Base-by-base conservation (phyloP, 64 coral and sea anemone species). In the Astreopora myriophthalma region DNA sequence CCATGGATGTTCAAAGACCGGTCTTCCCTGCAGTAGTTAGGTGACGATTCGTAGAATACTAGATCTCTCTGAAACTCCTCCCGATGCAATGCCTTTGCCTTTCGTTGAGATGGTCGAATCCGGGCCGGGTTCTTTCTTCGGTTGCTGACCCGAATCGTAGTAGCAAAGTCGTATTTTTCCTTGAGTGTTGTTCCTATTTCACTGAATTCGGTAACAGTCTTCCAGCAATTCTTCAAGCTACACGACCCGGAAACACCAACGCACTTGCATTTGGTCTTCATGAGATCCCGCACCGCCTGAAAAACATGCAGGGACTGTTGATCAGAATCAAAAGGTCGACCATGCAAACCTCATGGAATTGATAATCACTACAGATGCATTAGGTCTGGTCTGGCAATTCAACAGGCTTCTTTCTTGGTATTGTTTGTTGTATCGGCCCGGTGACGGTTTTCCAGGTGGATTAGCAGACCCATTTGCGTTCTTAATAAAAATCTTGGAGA, bases 251-350 rank as follows among this genome's bases (percentile, higher is more conserved):
- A 98, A 4, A 98, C 73, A 1, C 96, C 96, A n/a, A 58, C 76
- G 30, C 96, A 98, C 37, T 92, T 98, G n/a, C 96, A 98, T 39
- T 94, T 98, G n/a, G 92, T 94, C 77, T 94, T 98, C 25, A 85
- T 75, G 36, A 64, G 76, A 24, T 88, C 96, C 44, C 74, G 70
- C 23, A 98, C n/a, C 11, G 80, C 70, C 96, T 98, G 65, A 17
- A 94, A 94, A 76, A 13, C 0, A 75, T 30, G 13, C 12, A n/a
- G n/a, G n/a, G n/a, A n/a, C 17, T 55, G 51, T 55, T 46, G 42
- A 46, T 46, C 5, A 46, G 42, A 46, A 11, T 6, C 42, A 0
- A 46, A 46, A 6, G 11, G 11, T 11, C 42, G 11, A 46, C 11
- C 42, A 11, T 46, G 11, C 42, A 46, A 46, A n/a, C n/a, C n/a